Evolutionary conservation across 2,888 invertebrate species (phyloP).

Genomic region (Heliconius charithonia): DNA sequence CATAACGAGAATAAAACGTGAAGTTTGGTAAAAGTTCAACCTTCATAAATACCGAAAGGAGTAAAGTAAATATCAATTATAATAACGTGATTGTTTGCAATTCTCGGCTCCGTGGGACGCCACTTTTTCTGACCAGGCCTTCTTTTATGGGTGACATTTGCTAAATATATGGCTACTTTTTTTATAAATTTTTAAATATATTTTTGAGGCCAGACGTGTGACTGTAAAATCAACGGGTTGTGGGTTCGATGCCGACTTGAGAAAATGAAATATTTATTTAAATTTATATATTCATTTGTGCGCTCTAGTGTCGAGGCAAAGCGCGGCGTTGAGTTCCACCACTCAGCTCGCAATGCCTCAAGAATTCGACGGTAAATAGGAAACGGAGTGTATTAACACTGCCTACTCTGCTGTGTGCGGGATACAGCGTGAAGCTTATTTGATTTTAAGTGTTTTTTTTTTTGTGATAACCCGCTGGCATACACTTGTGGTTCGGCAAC

Average conservation of each 20-base stretch:
- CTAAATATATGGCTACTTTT: conserved; percentile 29
- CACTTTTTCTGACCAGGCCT: conserved; percentile 28
- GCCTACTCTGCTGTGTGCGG: no score
- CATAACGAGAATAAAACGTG: conserved; percentile 32
- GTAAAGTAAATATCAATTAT: conserved; percentile 45
- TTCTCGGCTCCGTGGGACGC: conserved; percentile 36
- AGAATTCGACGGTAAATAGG: no score
- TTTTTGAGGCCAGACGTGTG: neutral
- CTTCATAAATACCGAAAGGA: conserved; percentile 35
- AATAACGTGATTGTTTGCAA: conserved; percentile 38
- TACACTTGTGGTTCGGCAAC: neutral
- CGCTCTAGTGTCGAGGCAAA: no score
- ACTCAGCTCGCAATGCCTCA: no score
- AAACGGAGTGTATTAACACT: no score
- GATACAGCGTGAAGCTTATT: no score
- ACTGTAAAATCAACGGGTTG: no score
- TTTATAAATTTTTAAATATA: conserved; percentile 3
- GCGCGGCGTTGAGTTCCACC: no score
- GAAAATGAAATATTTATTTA: no score
- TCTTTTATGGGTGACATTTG: conserved; percentile 35
- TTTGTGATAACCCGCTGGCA: neutral
- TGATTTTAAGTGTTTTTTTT: neutral
- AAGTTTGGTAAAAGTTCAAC: conserved; percentile 39
- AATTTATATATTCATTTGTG: no score
- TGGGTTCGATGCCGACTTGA: no score